Conservation (phyloP, 2,113 vertebrate species). For the Tiliqua scincoides region DNA sequence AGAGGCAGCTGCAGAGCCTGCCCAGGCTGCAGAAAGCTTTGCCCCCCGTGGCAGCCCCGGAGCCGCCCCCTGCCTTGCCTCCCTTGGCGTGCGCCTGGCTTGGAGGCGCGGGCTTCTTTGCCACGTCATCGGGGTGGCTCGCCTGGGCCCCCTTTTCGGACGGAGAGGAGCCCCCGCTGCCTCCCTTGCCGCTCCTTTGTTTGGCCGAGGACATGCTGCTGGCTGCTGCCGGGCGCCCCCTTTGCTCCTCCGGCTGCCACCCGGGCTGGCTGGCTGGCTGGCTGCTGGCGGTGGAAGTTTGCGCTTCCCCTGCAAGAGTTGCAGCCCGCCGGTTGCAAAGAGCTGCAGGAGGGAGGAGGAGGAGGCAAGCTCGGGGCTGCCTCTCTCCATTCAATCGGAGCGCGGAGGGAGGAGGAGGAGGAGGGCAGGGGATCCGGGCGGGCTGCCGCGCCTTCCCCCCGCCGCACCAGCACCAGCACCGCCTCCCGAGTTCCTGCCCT, state of each 20-base stretch:
- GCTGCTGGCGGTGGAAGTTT: not conserved
- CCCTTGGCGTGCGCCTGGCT: conserved; percentile 55
- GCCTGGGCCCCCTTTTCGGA: conserved; percentile 70
- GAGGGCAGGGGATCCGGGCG: not conserved
- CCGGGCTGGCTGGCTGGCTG: no score
- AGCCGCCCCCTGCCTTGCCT: conserved; percentile 38
- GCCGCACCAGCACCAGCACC: conserved; percentile 13
- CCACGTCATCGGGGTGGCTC: conserved; percentile 70
- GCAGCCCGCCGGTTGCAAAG: not conserved
- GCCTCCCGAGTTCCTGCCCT: not conserved
- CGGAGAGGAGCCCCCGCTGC: conserved; percentile 55
- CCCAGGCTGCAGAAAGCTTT: conserved; percentile 58
- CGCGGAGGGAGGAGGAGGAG: not conserved
- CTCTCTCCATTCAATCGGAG: not conserved
- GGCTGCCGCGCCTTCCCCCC: not conserved
- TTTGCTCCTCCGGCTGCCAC: no score
- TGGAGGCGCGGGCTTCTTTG: conserved; percentile 61
- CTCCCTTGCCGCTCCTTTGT: conserved; percentile 69
- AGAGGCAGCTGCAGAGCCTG: conserved; percentile 56
- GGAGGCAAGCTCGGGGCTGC: not conserved
- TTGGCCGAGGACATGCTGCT: conserved; percentile 67
- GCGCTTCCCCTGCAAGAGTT: not conserved
- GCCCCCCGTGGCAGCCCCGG: conserved; percentile 15
- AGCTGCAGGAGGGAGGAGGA: not conserved
- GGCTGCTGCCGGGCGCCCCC: no score